These are phyloP conservation scores for Pyrrhosoma nymphula DNA, from an alignment of 2,888 invertebrate genomes.

Conservation along the genomic window DNA sequence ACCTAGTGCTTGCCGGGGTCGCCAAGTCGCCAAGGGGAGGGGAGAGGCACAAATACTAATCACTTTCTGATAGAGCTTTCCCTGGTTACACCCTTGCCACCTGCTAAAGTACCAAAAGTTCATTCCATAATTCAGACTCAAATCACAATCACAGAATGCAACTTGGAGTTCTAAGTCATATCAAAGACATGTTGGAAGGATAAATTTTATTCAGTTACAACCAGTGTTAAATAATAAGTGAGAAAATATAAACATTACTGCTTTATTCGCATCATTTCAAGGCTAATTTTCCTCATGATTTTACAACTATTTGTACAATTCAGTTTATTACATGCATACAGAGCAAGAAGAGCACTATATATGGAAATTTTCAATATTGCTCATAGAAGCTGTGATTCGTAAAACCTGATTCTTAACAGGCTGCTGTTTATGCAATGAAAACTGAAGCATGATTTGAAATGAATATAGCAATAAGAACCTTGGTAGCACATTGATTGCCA, in stretches of 20 bases:
- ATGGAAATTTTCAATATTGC: conserved; percentile 60
- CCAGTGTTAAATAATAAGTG: background rate
- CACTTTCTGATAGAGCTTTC: too few species aligned
- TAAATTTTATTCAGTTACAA: too few species aligned
- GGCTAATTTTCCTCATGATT: conserved; percentile 56
- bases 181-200: too few species aligned
- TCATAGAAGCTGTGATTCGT: conserved; percentile 48
- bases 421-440: conserved; percentile 9
- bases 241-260: conserved; percentile 56
- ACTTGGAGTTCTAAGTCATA: too few species aligned
- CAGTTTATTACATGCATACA: conserved; percentile 66
- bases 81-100: too few species aligned
- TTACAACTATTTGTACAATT: conserved; percentile 67
- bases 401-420: conserved; percentile 26
- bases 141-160: too few species aligned
- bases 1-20: too few species aligned
- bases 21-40: too few species aligned
- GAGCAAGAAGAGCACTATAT: conserved; percentile 28
- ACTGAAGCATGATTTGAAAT: conserved; percentile 12
- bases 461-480: conserved; percentile 21
- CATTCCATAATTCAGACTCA: too few species aligned
- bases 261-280: conserved; percentile 61
- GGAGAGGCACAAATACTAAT: too few species aligned
- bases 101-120: too few species aligned
- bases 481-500: conserved; percentile 10